These are phyloP conservation scores for Semicossyphus pulcher DNA, from an alignment of 2,113 vertebrate species.

Conservation along the genomic window DNA sequence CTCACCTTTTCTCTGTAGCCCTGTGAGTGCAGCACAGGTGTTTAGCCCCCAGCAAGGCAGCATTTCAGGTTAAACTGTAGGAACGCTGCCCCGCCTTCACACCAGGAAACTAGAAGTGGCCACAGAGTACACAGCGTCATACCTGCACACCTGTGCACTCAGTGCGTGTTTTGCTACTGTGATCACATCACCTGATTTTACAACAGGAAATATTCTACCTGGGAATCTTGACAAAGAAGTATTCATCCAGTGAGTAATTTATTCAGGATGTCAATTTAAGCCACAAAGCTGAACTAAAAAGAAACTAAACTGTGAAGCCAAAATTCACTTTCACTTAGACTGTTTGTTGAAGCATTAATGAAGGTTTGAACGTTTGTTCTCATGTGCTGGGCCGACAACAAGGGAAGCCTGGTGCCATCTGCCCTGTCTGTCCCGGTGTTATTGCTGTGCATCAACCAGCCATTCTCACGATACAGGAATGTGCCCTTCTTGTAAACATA, in stretches of 20 bases:
- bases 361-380: conserved; percentile 19
- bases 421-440: conserved; percentile 58
- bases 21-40: conserved; percentile 75
- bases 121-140: conserved; percentile 63
- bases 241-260: background rate
- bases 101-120: conserved; percentile 60
- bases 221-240: conserved; percentile 14
- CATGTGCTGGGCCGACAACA: conserved; percentile 22
- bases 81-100: conserved; percentile 74
- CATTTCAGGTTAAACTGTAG: conserved; percentile 80
- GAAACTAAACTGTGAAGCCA: too few relatives aligned
- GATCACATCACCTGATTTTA: conserved; percentile 49
- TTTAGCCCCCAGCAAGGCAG: conserved; percentile 80
- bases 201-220: conserved; percentile 51
- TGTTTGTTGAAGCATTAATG: conserved; percentile 6
- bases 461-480: conserved; percentile 81
- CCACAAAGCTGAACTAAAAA: background rate
- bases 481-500: conserved; percentile 70
- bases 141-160: conserved; percentile 69
- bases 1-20: conserved; percentile 23
- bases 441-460: conserved; percentile 35
- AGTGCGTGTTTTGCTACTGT: conserved; percentile 12
- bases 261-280: conserved; percentile 23
- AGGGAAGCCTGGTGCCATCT: conserved; percentile 51
- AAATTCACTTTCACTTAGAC: background rate